These are phyloP conservation scores for Tetramorium alpestre DNA, from an alignment of 1,140 invertebrate genomes.

Conservation along the genomic window DNA sequence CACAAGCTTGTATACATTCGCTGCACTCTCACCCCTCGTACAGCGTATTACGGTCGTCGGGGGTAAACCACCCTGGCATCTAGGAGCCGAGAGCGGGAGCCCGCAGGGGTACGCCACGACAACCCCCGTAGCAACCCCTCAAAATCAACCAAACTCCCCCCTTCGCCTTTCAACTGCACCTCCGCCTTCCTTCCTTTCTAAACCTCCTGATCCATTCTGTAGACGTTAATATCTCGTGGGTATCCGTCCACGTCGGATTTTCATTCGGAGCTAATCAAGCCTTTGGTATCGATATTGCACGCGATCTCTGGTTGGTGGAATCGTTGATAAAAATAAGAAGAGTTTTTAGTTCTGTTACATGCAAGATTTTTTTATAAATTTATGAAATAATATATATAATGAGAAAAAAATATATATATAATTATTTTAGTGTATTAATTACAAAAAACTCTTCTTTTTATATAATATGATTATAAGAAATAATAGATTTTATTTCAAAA, in stretches of 20 bases:
- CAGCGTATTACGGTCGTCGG: constrained; percentile 83
- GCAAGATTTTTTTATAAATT: background rate
- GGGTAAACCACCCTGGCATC: constrained; percentile 84
- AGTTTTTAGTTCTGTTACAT: background rate
- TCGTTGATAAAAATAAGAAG: background rate
- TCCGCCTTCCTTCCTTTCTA: constrained; percentile 37
- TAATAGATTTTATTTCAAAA: background rate
- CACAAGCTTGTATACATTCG: constrained; percentile 20
- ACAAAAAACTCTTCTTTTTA: background rate
- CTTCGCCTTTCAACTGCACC: constrained; percentile 63
- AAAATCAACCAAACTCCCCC: constrained; percentile 84
- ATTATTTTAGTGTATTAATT: background rate
- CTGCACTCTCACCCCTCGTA: constrained; percentile 77
- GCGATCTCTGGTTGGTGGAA: background rate
- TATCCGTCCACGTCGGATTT: constrained; percentile 65
- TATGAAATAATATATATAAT: background rate
- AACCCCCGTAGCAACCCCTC: constrained; percentile 86
- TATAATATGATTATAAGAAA: background rate
- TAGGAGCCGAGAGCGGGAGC: constrained; percentile 82
- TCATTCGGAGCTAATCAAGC: constrained; percentile 47
- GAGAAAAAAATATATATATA: background rate
- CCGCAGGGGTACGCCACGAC: constrained; percentile 86
- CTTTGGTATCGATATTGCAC: constrained; percentile 20
- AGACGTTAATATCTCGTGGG: constrained; percentile 73
- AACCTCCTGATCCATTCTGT: constrained; percentile 69